Conservation (phyloP, 2,888 invertebrate species). For the Lithosia quadra region DNA sequence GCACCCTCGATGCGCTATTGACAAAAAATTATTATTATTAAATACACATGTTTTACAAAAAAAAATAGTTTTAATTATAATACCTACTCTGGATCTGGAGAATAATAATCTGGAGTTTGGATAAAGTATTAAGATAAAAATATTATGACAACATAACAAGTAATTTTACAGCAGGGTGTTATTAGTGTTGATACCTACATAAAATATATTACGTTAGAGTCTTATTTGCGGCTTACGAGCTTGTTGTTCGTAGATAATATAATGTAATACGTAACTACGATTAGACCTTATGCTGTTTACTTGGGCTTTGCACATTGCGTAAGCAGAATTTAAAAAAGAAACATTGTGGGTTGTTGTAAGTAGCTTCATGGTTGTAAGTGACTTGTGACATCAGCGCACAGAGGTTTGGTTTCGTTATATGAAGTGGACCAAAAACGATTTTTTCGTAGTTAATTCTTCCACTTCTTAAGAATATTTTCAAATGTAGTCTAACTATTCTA, state of each 20-base stretch:
- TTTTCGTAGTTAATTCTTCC: too few relatives aligned
- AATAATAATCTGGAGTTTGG: too few relatives aligned
- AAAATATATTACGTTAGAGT: not conserved
- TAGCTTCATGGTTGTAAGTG: not conserved
- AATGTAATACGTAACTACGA: not conserved
- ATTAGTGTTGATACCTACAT: not conserved
- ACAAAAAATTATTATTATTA: not conserved
- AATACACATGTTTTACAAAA: too few relatives aligned
- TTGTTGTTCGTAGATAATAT: slow-evolving; percentile 15
- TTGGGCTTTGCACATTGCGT: slow-evolving; percentile 4
- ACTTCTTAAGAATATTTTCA: too few relatives aligned
- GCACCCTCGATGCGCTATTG: not conserved
- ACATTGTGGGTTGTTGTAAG: not conserved
- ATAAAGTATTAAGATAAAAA: not conserved
- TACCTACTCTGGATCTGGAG: not conserved
- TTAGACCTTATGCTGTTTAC: not conserved
- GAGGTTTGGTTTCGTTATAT: too few relatives aligned
- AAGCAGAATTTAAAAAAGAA: not conserved
- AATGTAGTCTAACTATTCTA: not conserved
- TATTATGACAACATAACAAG: not conserved
- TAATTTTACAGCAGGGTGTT: not conserved
- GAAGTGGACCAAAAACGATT: not conserved
- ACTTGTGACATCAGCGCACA: not conserved
- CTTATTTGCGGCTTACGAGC: slow-evolving; percentile 11
- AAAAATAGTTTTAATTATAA: too few relatives aligned